These are phyloP conservation scores for Nysson spinosus DNA, from an alignment of 2,888 invertebrate genomes.

Conservation along the genomic window DNA sequence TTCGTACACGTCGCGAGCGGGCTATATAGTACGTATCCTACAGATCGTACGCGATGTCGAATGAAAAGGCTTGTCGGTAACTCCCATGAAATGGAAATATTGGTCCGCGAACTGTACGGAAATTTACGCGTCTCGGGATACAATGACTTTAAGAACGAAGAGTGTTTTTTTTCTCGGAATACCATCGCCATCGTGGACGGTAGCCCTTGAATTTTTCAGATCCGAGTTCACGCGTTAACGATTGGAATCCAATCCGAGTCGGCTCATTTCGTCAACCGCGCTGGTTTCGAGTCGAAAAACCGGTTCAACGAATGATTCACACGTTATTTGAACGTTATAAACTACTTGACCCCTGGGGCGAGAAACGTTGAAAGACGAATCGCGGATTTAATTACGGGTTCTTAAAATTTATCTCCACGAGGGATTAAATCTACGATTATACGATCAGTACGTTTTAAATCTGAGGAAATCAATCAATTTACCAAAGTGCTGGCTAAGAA, in stretches of 20 bases:
- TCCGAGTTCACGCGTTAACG: conserved; percentile 11
- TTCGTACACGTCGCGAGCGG: too few relatives aligned
- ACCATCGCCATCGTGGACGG: neutral
- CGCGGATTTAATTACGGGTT: conserved; percentile 38
- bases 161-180: too few relatives aligned
- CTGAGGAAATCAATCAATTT: too few relatives aligned
- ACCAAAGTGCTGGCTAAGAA: too few relatives aligned
- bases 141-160: too few relatives aligned
- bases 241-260: conserved; percentile 15
- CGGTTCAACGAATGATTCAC: conserved; percentile 54
- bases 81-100: too few relatives aligned
- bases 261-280: conserved; percentile 31
- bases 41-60: neutral
- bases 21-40: too few relatives aligned
- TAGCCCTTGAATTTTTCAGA: too few relatives aligned
- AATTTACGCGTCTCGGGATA: too few relatives aligned
- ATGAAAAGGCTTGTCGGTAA: neutral
- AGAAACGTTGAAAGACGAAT: conserved; percentile 35
- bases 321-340: conserved; percentile 46
- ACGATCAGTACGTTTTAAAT: neutral
- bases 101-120: neutral
- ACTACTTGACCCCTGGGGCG: conserved; percentile 24
- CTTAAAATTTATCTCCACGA: conserved; percentile 40
- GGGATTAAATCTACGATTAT: conserved; percentile 21
- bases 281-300: conserved; percentile 27